Evolutionary conservation across 2,888 invertebrate species (phyloP), one percentile per base, ranked within the genome.

Genomic region (Scrobipalpa atriplicella): DNA sequence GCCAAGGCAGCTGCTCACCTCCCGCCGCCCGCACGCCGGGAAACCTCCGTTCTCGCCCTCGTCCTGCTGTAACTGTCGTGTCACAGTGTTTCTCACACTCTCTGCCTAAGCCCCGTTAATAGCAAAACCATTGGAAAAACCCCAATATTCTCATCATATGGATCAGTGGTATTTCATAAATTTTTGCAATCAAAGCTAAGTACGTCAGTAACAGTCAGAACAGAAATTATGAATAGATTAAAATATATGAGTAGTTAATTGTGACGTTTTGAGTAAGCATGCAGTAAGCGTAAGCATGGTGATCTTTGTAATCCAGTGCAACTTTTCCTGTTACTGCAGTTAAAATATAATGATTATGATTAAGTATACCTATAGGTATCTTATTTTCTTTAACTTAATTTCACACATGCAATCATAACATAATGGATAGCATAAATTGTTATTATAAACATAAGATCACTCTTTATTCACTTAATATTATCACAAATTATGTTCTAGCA

Each of bases 1-100:
- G 84, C 94, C 93, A 82, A 96, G 93, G 89, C 96, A 96, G 90
- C 95, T 95, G 80, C 95, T 94, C 73, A 94, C 93, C 81, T 92
- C 84, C 76, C 84, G 81, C 88, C 94, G 94, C 86, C 95, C 95
- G 90, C 94, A 94, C 81, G 90, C 88, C 75, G 91, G 88, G 76
- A 91, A 91, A 69, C 90, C 90, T 73, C 92, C 92, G 73, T 91
- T 90, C 75, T 91, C 93, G 78, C 89, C 89, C 75, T 93, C 93
- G 87, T 89, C 90, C 88, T 88, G 91, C 92, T 90, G 90, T 79
- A 91, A 91, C 86, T 89, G 75, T 83, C 79, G 83, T 83, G 82
- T 86, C 85, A 89, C 79, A 82, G 83, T 80, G 81, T 80, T 80
- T 81, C 83, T 81, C 51, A 51, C 36, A 67, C 56, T 47, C 54